Conservation (phyloP, 1,140 invertebrate genomes). For the Stenopsyche tienmushanensis region DNA sequence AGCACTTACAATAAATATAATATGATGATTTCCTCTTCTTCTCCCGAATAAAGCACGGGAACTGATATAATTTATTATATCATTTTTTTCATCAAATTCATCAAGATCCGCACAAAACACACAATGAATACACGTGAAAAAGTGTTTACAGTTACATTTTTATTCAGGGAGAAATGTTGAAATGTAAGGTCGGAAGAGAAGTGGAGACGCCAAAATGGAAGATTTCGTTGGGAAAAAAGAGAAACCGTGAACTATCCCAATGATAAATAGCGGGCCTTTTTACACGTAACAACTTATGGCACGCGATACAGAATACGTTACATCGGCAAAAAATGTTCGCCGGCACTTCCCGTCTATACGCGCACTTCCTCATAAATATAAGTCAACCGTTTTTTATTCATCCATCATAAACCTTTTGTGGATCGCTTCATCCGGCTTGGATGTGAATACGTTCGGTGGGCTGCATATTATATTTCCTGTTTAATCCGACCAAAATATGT, state of each 20-base stretch:
- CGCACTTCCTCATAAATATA: neutral
- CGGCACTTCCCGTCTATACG: neutral
- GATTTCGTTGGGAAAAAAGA: neutral
- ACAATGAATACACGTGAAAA: constrained; percentile 11
- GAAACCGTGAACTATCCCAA: constrained; percentile 16
- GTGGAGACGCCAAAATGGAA: constrained; percentile 6
- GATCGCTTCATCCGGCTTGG: too few species aligned
- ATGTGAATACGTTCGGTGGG: too few species aligned
- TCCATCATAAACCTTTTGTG: too few species aligned
- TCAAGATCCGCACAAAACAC: too few species aligned
- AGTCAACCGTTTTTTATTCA: too few species aligned
- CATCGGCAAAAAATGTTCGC: constrained; percentile 12
- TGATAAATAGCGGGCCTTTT: constrained; percentile 25
- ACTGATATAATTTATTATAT: too few species aligned
- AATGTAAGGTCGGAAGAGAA: constrained; percentile 3
- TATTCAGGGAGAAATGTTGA: constrained; percentile 10
- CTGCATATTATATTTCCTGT: too few species aligned
- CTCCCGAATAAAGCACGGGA: too few species aligned
- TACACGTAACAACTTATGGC: constrained; percentile 21
- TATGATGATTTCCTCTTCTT: too few species aligned
- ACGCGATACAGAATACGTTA: constrained; percentile 19
- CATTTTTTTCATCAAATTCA: too few species aligned
- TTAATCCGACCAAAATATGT: too few species aligned
- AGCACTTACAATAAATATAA: too few species aligned
- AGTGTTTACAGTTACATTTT: constrained; percentile 14